phyloP scores from a whole-genome alignment of 2,888 invertebrate genomes.

The Eubasilissa splendida region DNA sequence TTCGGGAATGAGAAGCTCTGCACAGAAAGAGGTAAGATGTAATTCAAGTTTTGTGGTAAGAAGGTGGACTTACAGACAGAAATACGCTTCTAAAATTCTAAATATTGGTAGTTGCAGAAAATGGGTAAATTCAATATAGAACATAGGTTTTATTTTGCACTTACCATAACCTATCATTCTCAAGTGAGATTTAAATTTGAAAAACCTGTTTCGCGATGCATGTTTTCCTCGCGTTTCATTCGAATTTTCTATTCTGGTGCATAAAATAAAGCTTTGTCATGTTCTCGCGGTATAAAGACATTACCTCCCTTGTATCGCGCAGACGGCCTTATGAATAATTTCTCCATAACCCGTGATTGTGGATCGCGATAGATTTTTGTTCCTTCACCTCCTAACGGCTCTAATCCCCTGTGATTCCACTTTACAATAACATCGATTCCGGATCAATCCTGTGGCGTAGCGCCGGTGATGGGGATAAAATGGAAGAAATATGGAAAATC shows the following conservation, averaged over 20 bases:
- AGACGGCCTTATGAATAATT: slow-evolving; percentile 56
- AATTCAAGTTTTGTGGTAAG: too few species aligned
- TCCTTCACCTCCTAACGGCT: slow-evolving; percentile 32
- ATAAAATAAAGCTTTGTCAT: slow-evolving; percentile 56
- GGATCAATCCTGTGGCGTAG: slow-evolving; percentile 13
- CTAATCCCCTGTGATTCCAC: slow-evolving; percentile 44
- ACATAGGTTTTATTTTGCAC: not conserved
- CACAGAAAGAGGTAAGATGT: too few species aligned
- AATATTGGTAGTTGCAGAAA: not conserved
- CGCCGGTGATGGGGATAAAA: not conserved
- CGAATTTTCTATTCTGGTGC: slow-evolving; percentile 43
- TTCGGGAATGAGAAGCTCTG: too few species aligned
- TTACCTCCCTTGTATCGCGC: slow-evolving; percentile 51
- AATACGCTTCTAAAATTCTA: too few species aligned
- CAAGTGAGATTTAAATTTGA: slow-evolving; percentile 25
- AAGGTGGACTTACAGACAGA: too few species aligned
- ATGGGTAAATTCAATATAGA: not conserved
- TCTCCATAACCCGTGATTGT: slow-evolving; percentile 56
- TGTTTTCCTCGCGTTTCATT: slow-evolving; percentile 28
- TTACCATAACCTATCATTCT: not conserved
- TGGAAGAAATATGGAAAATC: slow-evolving; percentile 6
- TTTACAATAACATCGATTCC: slow-evolving; percentile 44
- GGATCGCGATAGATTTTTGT: slow-evolving; percentile 55
- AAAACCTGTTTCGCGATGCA: slow-evolving; percentile 5
- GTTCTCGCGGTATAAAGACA: slow-evolving; percentile 43